Conservation (phyloP, 2,888 invertebrate genomes). For the Periphyllus acericola region DNA sequence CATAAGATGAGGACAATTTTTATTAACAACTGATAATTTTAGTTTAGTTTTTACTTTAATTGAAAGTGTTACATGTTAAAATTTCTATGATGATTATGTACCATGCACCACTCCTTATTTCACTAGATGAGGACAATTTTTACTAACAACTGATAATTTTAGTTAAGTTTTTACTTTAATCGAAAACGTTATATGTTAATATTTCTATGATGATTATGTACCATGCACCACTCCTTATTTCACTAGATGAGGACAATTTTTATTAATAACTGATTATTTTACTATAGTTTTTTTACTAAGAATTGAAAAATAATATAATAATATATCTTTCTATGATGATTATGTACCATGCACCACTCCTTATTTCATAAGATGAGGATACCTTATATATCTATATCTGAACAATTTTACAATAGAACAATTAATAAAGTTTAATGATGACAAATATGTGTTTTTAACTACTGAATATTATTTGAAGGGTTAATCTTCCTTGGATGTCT, state of each 20-base stretch:
- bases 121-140: slow-evolving; percentile 46
- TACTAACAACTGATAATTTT: neutral
- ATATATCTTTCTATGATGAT: slow-evolving; percentile 14
- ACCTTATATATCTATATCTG: neutral
- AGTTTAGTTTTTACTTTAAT: no score
- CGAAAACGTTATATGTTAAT: neutral
- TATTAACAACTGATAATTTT: neutral
- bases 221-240: slow-evolving; percentile 62
- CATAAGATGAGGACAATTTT: neutral
- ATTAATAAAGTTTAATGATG: slow-evolving; percentile 21
- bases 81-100: no score
- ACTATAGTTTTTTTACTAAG: neutral
- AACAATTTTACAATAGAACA: neutral
- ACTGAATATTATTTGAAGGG: slow-evolving; percentile 60
- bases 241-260: slow-evolving; percentile 46
- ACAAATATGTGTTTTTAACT: slow-evolving; percentile 55
- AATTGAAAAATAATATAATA: neutral
- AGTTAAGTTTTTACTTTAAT: neutral
- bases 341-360: slow-evolving; percentile 25
- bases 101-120: slow-evolving; percentile 62
- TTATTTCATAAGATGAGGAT: slow-evolving; percentile 30
- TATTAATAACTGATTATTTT: neutral
- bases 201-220: slow-evolving; percentile 58
- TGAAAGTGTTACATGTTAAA: no score
- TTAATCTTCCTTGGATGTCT: slow-evolving; percentile 68